A percentile compares a stretch with the other conserved stretches of the same genome.
These are phyloP conservation scores for Carettochelys insculpta DNA, from an alignment of 2,113 vertebrate genomes.

Conservation along the genomic window DNA sequence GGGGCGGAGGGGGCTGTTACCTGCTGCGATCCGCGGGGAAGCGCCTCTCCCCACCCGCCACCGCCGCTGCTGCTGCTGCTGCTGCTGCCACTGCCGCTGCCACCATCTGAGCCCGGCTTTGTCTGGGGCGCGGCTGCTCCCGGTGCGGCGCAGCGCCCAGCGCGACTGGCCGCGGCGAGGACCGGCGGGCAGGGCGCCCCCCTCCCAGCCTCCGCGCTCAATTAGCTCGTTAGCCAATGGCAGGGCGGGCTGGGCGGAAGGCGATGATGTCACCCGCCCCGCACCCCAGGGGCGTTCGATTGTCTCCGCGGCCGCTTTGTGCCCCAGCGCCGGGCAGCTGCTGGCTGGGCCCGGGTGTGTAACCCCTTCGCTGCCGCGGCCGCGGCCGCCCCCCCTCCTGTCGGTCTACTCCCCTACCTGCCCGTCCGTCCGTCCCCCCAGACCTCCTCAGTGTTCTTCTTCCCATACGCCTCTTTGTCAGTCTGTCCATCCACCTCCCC, in stretches of 20 bases:
- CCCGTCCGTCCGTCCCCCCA: no score
- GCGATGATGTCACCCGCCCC: neutral
- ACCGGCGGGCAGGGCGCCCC: neutral
- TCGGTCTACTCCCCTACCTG: neutral
- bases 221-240: constrained; percentile 15
- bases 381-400: no score
- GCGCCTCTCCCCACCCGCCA: neutral
- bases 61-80: neutral
- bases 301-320: neutral
- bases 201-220: neutral
- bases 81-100: neutral
- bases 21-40: neutral
- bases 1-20: neutral
- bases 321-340: neutral
- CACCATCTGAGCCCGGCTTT: neutral
- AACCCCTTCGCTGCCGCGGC: neutral
- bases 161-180: neutral
- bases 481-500: no score
- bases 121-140: no score
- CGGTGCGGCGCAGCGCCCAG: neutral
- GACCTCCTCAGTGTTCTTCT: no score
- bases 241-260: neutral
- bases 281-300: neutral
- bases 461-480: no score
- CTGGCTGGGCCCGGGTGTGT: neutral